Evolutionary conservation across 2,113 vertebrate species (phyloP).

Genomic region (Eclectus roratus): DNA sequence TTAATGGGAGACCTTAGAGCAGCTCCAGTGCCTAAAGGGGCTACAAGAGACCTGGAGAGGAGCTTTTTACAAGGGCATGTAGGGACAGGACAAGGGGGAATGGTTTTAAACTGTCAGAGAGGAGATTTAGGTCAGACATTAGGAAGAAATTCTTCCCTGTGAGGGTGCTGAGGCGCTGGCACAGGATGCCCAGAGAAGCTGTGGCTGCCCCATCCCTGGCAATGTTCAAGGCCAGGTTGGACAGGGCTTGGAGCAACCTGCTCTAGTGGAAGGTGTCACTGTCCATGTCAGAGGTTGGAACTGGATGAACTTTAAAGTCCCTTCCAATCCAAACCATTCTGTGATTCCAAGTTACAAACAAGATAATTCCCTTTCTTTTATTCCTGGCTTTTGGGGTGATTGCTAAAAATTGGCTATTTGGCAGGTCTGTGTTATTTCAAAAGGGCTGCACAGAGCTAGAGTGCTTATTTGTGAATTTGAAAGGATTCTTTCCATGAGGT

Average conservation of each 20-base stretch:
- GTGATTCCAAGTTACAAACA: not conserved
- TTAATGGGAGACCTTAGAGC: not conserved
- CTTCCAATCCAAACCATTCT: not conserved
- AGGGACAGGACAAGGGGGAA: not conserved
- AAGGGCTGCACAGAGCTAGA: not conserved
- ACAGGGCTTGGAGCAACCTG: not conserved
- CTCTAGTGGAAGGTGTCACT: not conserved
- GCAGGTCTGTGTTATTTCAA: not conserved
- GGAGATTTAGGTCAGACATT: too few relatives aligned
- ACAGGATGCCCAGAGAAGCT: not conserved
- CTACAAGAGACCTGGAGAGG: too few relatives aligned
- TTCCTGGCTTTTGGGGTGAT: not conserved
- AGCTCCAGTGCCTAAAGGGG: too few relatives aligned
- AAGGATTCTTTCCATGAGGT: not conserved
- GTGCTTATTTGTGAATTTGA: not conserved
- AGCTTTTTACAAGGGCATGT: not conserved
- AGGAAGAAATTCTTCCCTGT: too few relatives aligned
- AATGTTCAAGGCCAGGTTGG: not conserved
- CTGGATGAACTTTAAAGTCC: not conserved
- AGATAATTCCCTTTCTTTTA: not conserved
- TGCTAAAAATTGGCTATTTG: fast-evolving
- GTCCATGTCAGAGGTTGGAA: fast-evolving
- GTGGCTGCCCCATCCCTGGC: not conserved
- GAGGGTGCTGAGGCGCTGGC: too few relatives aligned
- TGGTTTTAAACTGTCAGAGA: not conserved